These are phyloP conservation scores for Lerema accius DNA, from an alignment of 1,140 invertebrate genomes.

Conservation along the genomic window DNA sequence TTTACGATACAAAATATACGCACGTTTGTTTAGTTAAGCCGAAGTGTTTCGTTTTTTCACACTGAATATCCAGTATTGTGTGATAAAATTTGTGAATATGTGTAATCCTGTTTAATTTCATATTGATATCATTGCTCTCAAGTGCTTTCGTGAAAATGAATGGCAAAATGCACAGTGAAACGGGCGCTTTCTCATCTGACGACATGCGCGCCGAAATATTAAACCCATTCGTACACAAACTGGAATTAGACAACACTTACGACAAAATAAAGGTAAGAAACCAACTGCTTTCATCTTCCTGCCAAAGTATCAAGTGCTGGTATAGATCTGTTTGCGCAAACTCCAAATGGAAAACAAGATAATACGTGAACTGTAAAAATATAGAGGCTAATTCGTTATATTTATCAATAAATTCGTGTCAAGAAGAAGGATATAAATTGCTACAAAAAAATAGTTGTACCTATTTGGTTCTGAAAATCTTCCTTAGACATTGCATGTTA, in stretches of 20 bases:
- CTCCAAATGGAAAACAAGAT: conserved; percentile 22
- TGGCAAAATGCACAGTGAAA: conserved; percentile 80
- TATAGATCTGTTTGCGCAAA: conserved; percentile 47
- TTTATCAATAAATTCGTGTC: no score
- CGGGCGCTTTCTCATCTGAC: conserved; percentile 77
- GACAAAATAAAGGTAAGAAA: conserved; percentile 92
- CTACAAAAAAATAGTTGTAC: no score
- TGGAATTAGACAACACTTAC: conserved; percentile 91
- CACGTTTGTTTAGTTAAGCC: neutral
- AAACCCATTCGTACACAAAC: conserved; percentile 93
- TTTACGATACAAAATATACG: conserved; percentile 26
- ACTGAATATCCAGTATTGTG: conserved; percentile 7
- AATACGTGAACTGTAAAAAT: no score
- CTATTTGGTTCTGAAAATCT: no score
- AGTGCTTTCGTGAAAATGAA: conserved; percentile 75
- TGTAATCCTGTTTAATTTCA: conserved; percentile 47
- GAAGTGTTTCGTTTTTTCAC: conserved; percentile 13
- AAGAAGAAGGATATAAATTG: no score
- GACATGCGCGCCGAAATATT: conserved; percentile 83
- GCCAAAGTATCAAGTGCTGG: conserved; percentile 14
- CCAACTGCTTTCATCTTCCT: conserved; percentile 4
- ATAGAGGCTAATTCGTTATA: no score
- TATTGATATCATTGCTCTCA: conserved; percentile 23
- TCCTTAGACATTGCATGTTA: no score
- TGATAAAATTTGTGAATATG: conserved; percentile 34